Evolutionary conservation across 2,888 invertebrate genomes (phyloP), one percentile per base, ranked within the genome.

Genomic region (Rapana venosa): DNA sequence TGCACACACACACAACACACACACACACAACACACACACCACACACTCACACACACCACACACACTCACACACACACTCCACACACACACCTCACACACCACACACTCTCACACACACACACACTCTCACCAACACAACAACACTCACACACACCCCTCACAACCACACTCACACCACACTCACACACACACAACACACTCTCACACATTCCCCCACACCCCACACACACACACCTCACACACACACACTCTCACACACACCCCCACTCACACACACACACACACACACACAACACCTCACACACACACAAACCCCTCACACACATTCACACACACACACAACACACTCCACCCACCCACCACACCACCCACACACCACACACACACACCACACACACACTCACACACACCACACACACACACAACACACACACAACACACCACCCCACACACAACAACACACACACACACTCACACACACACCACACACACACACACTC

Each of bases 11-110:
- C 47, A 8, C 20, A 66, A 66, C 66, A 13, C 66, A 66, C 66
- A 13, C 66, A n/a, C 74, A 74, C n/a, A 74, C 74, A n/a, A 74
- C 74, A 74, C 74, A 74, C 74, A 74, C n/a, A 74, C 13, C 74
- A 74, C n/a, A 74, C 74, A 74, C n/a, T 17, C 74, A n/a, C 74
- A n/a, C 74, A n/a, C 1, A n/a, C n/a, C n/a, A n/a, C n/a, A 74
- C 11, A n/a, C n/a, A 74, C 74, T 17, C 26, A 70, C 70, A 70
- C 70, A 70, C 70, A 22, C 22, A 70, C 22, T 17, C n/a, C 22
- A 70, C 22, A 70, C 22, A 70, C 70, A 70, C 70, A 70, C 26
- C n/a, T n/a, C n/a, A n/a, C n/a, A n/a, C n/a, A n/a, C 11, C 70
- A 70, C 26, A 70, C 22, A 70, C 70, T 17, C 70, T 26, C 70